A percentile compares a stretch with the other conserved stretches of the same genome.
Conservation (phyloP, 1,140 invertebrate species). For the Episyrphus balteatus region DNA sequence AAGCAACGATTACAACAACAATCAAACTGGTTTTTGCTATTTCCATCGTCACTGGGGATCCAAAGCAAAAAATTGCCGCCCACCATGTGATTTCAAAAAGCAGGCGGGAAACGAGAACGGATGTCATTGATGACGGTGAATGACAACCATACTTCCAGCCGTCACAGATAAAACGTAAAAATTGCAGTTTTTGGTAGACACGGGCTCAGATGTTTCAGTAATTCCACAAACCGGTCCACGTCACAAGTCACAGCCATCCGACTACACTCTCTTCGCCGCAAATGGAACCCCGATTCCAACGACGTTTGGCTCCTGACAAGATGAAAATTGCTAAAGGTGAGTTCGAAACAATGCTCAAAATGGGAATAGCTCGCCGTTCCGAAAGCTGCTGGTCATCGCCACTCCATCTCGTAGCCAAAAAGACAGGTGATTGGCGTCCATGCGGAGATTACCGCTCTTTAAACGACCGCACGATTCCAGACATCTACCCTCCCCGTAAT, state of each 20-base stretch:
- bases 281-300: constrained; percentile 16
- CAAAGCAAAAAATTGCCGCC: neutral
- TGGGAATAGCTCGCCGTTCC: constrained; percentile 21
- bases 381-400: constrained; percentile 18
- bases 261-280: constrained; percentile 7
- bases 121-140: neutral
- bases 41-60: no score
- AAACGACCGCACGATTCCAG: constrained; percentile 32
- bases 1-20: no score
- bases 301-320: constrained; percentile 25
- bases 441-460: constrained; percentile 40
- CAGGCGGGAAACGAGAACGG: neutral
- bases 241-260: neutral
- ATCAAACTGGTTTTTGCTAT: no score
- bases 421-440: constrained; percentile 29
- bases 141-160: neutral
- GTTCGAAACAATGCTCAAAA: constrained; percentile 21
- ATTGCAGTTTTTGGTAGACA: constrained; percentile 19
- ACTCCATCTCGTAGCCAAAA: constrained; percentile 36
- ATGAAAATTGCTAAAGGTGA: constrained; percentile 13
- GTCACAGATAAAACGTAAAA: constrained; percentile 8
- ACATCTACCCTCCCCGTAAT: constrained; percentile 35
- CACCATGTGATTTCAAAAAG: neutral
- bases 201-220: constrained; percentile 25
- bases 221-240: constrained; percentile 6